Percentiles rank a stretch among this genome's conserved stretches.
Conservation (phyloP, 2,113 vertebrate species). For the Charina bottae region DNA sequence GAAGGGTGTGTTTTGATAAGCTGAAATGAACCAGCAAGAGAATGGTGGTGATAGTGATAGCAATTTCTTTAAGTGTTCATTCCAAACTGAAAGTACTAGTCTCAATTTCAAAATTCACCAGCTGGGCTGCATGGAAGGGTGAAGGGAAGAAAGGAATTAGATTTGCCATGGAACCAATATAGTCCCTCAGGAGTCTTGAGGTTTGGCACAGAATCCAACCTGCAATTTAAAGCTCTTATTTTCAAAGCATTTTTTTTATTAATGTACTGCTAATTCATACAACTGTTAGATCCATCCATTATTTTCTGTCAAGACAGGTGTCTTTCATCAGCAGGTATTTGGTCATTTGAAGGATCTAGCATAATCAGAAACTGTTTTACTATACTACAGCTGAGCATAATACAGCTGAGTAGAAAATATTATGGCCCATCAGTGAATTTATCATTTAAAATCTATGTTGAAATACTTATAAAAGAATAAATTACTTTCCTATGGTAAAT, state of each 20-base stretch:
- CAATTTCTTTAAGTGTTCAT: not conserved
- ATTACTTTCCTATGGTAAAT: not conserved
- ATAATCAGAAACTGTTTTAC: not conserved
- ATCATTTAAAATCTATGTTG: not conserved
- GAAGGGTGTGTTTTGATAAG: not conserved
- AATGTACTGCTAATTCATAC: constrained; percentile 7
- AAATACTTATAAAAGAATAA: not conserved
- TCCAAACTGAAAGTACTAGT: not conserved
- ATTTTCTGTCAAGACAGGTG: not conserved
- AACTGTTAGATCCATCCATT: not conserved
- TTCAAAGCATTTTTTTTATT: not conserved
- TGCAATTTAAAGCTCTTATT: not conserved
- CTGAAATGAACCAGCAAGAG: not conserved
- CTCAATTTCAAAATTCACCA: not conserved
- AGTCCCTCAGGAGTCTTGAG: not conserved
- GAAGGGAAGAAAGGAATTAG: not conserved
- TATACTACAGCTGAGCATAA: not conserved
- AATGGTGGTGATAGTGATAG: not conserved
- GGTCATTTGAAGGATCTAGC: not conserved
- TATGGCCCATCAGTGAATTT: not conserved
- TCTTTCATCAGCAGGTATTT: constrained; percentile 3
- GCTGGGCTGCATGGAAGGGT: too few relatives aligned
- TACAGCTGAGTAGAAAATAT: not conserved
- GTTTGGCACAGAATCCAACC: constrained; percentile 10
- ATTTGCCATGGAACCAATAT: not conserved